phyloP scores from a whole-genome alignment of 2,888 invertebrate species.

The Cerceris rybyensis region DNA sequence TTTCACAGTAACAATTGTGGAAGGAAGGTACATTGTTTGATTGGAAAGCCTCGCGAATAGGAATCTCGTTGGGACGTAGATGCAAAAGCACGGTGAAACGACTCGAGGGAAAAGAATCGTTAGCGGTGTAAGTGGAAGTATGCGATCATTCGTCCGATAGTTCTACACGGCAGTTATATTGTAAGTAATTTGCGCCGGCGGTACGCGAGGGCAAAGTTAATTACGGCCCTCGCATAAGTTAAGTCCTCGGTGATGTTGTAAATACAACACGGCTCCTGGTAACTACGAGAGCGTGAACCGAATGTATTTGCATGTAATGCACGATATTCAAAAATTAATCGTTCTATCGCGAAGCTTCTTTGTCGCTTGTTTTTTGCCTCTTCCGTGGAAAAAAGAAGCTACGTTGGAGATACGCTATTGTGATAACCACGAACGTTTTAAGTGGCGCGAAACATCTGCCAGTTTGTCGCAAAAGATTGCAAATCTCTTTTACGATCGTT shows the following conservation, averaged over 20 bases:
- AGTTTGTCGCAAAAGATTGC: no score
- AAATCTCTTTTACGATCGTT: no score
- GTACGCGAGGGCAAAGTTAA: slow-evolving; percentile 52
- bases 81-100: slow-evolving; percentile 17
- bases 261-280: slow-evolving; percentile 47
- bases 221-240: slow-evolving; percentile 58
- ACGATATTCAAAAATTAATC: slow-evolving; percentile 47
- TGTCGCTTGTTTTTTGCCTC: slow-evolving; percentile 9
- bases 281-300: slow-evolving; percentile 53
- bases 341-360: slow-evolving; percentile 38
- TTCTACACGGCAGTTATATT: slow-evolving; percentile 56
- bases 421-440: no score
- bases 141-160: slow-evolving; percentile 61
- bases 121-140: slow-evolving; percentile 46
- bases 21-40: neutral
- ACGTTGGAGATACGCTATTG: neutral
- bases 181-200: slow-evolving; percentile 58
- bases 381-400: neutral
- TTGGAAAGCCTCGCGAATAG: neutral
- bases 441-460: no score
- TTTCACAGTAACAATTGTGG: no score
- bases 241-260: slow-evolving; percentile 39
- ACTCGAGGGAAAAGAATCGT: slow-evolving; percentile 32
- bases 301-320: slow-evolving; percentile 46
- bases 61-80: neutral